Base-by-base conservation (phyloP, 2,888 invertebrate genomes). In the Lochmaea capreae region DNA sequence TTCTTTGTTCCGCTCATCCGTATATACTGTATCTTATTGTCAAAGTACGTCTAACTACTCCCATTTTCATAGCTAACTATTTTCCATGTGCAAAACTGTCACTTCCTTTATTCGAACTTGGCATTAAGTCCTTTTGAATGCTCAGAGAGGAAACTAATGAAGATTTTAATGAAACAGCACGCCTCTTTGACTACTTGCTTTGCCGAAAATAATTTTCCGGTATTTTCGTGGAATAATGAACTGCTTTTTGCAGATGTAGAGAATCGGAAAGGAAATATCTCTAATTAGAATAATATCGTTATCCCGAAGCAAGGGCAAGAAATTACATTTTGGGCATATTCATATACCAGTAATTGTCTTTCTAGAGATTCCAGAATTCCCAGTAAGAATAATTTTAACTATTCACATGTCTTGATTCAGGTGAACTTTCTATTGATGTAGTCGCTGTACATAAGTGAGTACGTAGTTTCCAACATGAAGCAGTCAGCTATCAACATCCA, bases 191-290 rank as follows among this genome's bases (percentile, higher is more conserved):
- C 68, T 68, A 18, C 42, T 49, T 61, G 46, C 59, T 61, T 16
- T 16, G n/a, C 22, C 49, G 18, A 52, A 61, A 68, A 68, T 68
- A 68, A 68, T 68, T 68, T 68, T 68, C 68, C 68, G 68, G 68
- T 43, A 63, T 68, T 43, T 59, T 49, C 61, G 49, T 46, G 46
- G 12, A 68, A 68, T 49, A 68, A 68, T n/a, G 43, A 59, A 63
- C 42, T 16, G 42, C 62, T 63, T 63, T 63, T 63, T 63, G 62
- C 43, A 63, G 61, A 22, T 43, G 6, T n/a, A 63, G 16, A n/a
- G 62, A 63, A 16, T 42, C 11, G 18, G 43, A 42, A 63, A 43
- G 22, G 62, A 11, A 63, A 18, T 43, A 63, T 43, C 12, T 43
- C 62, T 43, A 63, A 63, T 63, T 43, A 58, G 42, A 67, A 58